Percentiles rank a stretch among this genome's conserved stretches.
Evolutionary conservation across 2,888 invertebrate species (phyloP).

Genomic region (Diadegma fenestrale): DNA sequence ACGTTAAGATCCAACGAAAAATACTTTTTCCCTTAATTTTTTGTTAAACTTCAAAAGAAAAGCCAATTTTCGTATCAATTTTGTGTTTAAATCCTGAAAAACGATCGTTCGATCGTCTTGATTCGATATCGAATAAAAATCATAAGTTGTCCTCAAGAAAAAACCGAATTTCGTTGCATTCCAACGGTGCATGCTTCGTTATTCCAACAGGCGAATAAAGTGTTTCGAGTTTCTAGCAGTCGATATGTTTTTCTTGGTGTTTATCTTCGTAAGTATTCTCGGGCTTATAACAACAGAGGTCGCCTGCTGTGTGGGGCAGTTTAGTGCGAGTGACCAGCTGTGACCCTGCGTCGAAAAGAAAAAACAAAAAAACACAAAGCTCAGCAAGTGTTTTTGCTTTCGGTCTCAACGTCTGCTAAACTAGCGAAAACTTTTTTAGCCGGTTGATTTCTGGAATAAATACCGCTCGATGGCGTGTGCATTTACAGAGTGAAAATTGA

Average conservation of each 20-base stretch:
- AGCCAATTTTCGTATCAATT: too few species aligned
- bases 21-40: too few species aligned
- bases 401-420: slow-evolving; percentile 5
- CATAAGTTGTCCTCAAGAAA: too few species aligned
- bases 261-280: not conserved
- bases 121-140: too few species aligned
- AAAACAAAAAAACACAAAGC: slow-evolving; percentile 6
- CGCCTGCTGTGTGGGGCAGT: slow-evolving; percentile 9
- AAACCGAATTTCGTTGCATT: too few species aligned
- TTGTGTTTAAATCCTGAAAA: too few species aligned
- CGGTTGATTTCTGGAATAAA: slow-evolving; percentile 45
- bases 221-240: not conserved
- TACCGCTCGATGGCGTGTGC: slow-evolving; percentile 10
- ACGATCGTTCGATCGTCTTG: too few species aligned
- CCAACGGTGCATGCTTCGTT: too few species aligned
- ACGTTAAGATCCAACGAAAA: too few species aligned
- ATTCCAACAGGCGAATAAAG: not conserved
- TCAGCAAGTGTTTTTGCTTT: slow-evolving; percentile 30
- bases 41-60: too few species aligned
- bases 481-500: slow-evolving; percentile 40
- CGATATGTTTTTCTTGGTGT: not conserved
- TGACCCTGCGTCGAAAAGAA: slow-evolving; percentile 32
- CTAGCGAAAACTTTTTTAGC: slow-evolving; percentile 1
- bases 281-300: slow-evolving; percentile 27
- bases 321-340: slow-evolving; percentile 34